Percentiles rank a stretch among this genome's conserved stretches.
phyloP scores from a whole-genome alignment of 2,797 vertebrate species.

The Rhyacichthys aspro region DNA sequence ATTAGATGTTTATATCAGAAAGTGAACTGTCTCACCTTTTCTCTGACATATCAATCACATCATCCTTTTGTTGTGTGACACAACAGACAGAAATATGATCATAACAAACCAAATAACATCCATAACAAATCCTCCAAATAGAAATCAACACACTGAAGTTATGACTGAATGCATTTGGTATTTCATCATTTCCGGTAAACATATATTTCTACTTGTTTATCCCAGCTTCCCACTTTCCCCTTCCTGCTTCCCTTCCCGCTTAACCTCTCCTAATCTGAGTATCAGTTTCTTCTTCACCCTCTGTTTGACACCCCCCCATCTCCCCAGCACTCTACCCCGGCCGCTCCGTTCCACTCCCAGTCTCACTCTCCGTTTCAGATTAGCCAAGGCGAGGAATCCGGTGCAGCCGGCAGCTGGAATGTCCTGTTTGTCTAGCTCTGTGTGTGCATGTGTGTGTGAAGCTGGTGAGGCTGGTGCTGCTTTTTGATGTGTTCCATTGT shows the following conservation, averaged over 20 bases:
- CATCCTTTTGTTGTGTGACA: background rate
- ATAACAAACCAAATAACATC: too few species aligned
- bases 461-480: conserved; percentile 77
- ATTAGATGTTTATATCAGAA: background rate
- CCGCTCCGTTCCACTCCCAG: conserved; percentile 63
- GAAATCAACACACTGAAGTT: conserved; percentile 3
- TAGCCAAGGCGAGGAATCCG: conserved; percentile 81
- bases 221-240: conserved; percentile 7
- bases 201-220: conserved; percentile 4
- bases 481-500: conserved; percentile 87
- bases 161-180: background rate
- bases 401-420: conserved; percentile 85
- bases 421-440: conserved; percentile 85
- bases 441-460: conserved; percentile 60
- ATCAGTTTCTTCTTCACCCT: conserved; percentile 44
- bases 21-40: background rate
- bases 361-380: conserved; percentile 81
- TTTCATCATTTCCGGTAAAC: conserved; percentile 5
- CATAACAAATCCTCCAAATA: too few species aligned
- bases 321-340: conserved; percentile 42
- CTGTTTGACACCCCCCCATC: conserved; percentile 40
- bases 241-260: conserved; percentile 22
- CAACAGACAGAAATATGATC: background rate
- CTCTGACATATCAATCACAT: background rate
- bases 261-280: background rate